Conservation (phyloP, 2,113 vertebrate species). For the Bungarus multicinctus region DNA sequence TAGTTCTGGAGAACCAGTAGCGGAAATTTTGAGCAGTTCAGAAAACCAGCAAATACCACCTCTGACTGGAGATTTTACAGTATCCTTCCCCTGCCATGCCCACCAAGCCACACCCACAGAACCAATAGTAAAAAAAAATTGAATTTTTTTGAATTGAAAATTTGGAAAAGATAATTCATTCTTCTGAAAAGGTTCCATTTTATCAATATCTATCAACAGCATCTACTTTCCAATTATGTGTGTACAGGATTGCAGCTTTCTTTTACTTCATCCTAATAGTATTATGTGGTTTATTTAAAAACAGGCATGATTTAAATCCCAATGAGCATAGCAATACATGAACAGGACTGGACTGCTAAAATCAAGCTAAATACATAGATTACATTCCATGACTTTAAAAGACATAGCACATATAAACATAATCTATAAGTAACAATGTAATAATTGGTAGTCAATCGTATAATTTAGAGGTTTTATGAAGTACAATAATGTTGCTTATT, state of each 20-base stretch:
- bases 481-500: not conserved
- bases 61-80: no score
- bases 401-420: not conserved
- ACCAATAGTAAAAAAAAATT: no score
- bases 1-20: no score
- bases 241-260: not conserved
- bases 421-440: not conserved
- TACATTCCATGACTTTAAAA: not conserved
- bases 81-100: no score
- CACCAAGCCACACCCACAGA: no score
- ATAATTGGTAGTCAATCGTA: not conserved
- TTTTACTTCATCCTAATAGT: slow-evolving; percentile 19
- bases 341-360: not conserved
- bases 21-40: no score
- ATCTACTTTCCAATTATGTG: not conserved
- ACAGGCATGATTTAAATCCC: not conserved
- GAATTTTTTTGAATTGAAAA: no score
- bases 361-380: not conserved
- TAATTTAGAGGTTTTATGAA: not conserved
- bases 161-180: not conserved
- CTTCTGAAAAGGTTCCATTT: not conserved
- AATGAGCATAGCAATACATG: not conserved
- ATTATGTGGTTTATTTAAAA: slow-evolving; percentile 11
- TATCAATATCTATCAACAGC: not conserved
- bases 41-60: no score